phyloP scores from a whole-genome alignment of 2,797 vertebrate species.

The Linurgus olivaceus region DNA sequence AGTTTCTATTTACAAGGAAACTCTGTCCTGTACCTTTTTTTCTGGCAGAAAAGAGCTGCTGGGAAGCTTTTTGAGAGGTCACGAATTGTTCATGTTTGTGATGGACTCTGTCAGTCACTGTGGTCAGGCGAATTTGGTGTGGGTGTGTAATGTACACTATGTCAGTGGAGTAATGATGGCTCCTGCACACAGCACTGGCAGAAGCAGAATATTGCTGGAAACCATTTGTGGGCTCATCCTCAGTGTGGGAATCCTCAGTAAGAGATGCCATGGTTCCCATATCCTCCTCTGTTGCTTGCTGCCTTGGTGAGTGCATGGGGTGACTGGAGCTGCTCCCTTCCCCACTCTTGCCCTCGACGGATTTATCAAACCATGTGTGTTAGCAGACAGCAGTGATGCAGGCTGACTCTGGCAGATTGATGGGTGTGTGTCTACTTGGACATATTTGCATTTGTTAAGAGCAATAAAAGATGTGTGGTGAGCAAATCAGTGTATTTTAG shows the following conservation, averaged over 20 bases:
- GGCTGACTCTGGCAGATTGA: background rate
- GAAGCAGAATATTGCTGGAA: background rate
- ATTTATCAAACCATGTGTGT: background rate
- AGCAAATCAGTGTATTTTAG: background rate
- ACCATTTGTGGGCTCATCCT: background rate
- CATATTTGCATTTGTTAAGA: background rate
- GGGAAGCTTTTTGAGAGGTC: background rate
- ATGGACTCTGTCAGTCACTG: background rate
- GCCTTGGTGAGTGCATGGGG: background rate
- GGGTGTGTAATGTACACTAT: background rate
- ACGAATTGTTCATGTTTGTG: rapidly evolving
- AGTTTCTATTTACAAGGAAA: rapidly evolving
- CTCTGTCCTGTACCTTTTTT: background rate
- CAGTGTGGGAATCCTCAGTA: rapidly evolving
- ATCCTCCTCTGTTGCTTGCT: background rate
- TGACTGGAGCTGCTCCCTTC: background rate
- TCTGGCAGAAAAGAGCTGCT: background rate
- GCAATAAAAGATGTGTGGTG: background rate
- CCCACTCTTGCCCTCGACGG: rapidly evolving
- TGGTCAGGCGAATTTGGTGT: background rate
- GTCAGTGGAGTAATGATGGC: background rate
- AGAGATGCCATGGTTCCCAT: background rate
- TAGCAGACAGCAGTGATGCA: background rate
- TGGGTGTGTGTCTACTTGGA: background rate
- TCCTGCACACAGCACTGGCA: background rate